Evolutionary conservation across 2,888 invertebrate genomes (phyloP).

Genomic region (Pseudococcus longispinus): DNA sequence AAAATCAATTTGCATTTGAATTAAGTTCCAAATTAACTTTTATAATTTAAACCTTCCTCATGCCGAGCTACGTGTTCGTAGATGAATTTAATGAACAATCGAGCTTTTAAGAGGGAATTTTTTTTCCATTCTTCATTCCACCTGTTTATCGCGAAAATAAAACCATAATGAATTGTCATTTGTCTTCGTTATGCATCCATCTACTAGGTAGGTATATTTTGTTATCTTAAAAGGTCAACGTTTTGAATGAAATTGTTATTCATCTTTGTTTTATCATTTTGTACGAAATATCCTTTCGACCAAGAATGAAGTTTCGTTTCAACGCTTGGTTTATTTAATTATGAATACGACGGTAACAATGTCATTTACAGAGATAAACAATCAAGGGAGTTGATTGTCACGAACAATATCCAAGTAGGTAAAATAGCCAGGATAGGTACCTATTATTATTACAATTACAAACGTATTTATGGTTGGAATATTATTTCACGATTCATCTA

Average conservation of each 20-base stretch:
- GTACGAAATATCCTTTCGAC: not conserved
- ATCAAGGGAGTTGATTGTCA: not conserved
- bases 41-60: not conserved
- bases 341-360: not conserved
- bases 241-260: not conserved
- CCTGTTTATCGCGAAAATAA: no score
- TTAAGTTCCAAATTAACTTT: not conserved
- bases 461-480: no score
- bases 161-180: no score
- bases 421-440: not conserved
- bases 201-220: not conserved
- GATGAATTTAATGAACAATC: no score
- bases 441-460: no score
- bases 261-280: conserved; percentile 2
- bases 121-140: no score
- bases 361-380: conserved; percentile 7
- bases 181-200: not conserved
- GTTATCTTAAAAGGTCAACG: not conserved
- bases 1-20: conserved; percentile 2
- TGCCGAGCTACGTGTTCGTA: not conserved
- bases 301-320: not conserved
- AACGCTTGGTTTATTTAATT: conserved; percentile 24
- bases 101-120: no score
- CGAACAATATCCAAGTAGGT: not conserved
- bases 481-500: not conserved